Evolutionary conservation across 1,140 invertebrate species (phyloP), one percentile per base, ranked within the genome.

Genomic region (Bombus sibiricus): DNA sequence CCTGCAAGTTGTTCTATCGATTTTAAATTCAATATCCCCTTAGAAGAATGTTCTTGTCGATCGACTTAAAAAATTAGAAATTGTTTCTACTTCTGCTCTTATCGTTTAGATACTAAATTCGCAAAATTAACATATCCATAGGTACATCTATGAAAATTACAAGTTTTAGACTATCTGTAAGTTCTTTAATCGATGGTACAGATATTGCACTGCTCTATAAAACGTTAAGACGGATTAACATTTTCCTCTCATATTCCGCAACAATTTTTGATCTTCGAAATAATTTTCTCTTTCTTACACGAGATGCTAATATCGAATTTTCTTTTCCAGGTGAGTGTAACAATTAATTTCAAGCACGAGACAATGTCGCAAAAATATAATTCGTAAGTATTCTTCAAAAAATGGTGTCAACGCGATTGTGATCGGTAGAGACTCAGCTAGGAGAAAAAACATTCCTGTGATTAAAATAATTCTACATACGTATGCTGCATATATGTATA

Each of bases 311-410:
- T 18, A 32, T 41, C 18, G 32, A 53, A 32, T 69, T 77, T 18
- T 34, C 18, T 68, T 43, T 83, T 83, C 41, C 34, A 83, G 81
- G 81, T 83, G 74, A 83, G 81, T 83, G 41, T 13, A 28, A 10
- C 41, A 53, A 32, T 69, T 69, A 32, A 39, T 68, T 76, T 47
- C n/a, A 25, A 32, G 69, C 47, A 47, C 9, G 18, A 13, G 1
- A 3, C 43, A 12, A 25, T 4, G 32, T 37, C 5, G 9, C 5
- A 12, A 18, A 18, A 18, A 4, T 25, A 12, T 37, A 37, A 62
- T n/a, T 39, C 9, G 75, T 77, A 3, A 77, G 75, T 77, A 77
- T 77, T 22, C 1, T 34, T 32, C 15, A 28, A 18, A 13, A 13
- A 10, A 25, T 10, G 37, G 28, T 9, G 8, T 62, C 28, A 1